Evolutionary conservation across 1,140 invertebrate genomes (phyloP).

Genomic region (Lithobius niger): DNA sequence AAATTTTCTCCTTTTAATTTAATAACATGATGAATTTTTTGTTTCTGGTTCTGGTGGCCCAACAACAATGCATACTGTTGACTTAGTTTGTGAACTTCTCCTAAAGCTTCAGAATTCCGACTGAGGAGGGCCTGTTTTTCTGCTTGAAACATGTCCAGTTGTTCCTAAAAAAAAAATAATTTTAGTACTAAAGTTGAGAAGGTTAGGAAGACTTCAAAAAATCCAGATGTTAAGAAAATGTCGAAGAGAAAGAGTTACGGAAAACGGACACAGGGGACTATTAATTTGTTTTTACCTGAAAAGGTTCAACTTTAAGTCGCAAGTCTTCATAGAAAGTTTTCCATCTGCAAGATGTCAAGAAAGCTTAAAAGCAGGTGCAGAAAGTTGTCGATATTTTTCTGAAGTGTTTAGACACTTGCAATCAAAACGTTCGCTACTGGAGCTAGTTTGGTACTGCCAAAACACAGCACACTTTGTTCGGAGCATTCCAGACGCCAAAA

Average conservation of each 20-base stretch:
- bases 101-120: slow-evolving; percentile 25
- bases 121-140: slow-evolving; percentile 30
- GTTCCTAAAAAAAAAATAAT: slow-evolving; percentile 22
- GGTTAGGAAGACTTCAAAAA: not conserved
- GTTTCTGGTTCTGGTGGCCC: slow-evolving; percentile 51
- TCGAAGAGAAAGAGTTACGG: too few relatives aligned
- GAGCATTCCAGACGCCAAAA: too few relatives aligned
- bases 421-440: too few relatives aligned
- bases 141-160: slow-evolving; percentile 34
- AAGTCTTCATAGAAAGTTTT: slow-evolving; percentile 9
- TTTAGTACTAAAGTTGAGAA: not conserved
- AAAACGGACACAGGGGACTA: too few relatives aligned
- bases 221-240: not conserved
- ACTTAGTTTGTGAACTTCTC: slow-evolving; percentile 39
- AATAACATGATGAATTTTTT: slow-evolving; percentile 48
- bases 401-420: too few relatives aligned
- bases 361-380: too few relatives aligned
- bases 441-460: too few relatives aligned
- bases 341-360: slow-evolving; percentile 9
- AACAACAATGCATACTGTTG: slow-evolving; percentile 45
- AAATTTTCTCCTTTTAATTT: slow-evolving; percentile 45
- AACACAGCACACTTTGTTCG: too few relatives aligned
- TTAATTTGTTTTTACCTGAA: slow-evolving; percentile 10
- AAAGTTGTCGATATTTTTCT: too few relatives aligned
- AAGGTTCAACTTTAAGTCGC: slow-evolving; percentile 4